A percentile compares a stretch with the other conserved stretches of the same genome.
Conservation (phyloP, 2,888 invertebrate species). For the Nemapogon koenigi region DNA sequence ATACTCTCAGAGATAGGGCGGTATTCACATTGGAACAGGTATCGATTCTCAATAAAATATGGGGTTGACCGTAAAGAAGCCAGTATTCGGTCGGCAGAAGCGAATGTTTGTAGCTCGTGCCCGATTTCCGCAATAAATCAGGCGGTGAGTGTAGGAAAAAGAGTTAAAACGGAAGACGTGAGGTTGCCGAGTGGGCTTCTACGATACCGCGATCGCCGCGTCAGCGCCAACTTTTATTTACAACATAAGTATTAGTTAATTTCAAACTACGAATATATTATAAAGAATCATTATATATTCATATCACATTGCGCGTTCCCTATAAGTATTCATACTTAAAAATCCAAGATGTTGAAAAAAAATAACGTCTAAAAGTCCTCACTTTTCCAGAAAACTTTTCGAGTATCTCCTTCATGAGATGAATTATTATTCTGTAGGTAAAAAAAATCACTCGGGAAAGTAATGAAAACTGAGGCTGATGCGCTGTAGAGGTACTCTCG, state of each 20-base stretch:
- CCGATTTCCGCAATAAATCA: constrained; percentile 46
- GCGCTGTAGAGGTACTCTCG: constrained; percentile 53
- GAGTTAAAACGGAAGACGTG: constrained; percentile 23
- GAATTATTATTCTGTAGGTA: constrained; percentile 58
- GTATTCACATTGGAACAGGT: too few relatives aligned
- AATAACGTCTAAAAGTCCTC: constrained; percentile 1
- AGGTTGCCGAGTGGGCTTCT: constrained; percentile 33
- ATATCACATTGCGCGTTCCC: too few relatives aligned
- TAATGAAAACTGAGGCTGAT: constrained; percentile 61
- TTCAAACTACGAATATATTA: too few relatives aligned
- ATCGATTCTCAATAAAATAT: constrained; percentile 42
- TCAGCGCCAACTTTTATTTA: constrained; percentile 14
- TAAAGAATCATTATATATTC: too few relatives aligned
- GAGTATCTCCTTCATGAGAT: constrained; percentile 25
- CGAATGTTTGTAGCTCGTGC: constrained; percentile 36
- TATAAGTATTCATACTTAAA: too few relatives aligned
- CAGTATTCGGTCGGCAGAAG: constrained; percentile 34
- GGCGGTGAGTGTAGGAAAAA: constrained; percentile 34
- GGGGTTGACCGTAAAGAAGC: constrained; percentile 43
- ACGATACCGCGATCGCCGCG: constrained; percentile 26
- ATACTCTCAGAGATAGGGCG: too few relatives aligned
- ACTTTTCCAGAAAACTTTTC: background rate
- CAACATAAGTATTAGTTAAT: too few relatives aligned
- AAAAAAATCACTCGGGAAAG: constrained; percentile 56
- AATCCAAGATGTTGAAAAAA: too few relatives aligned